Evolutionary conservation across 2,113 vertebrate species (phyloP).

Genomic region (Phrynocephalus versicolor): DNA sequence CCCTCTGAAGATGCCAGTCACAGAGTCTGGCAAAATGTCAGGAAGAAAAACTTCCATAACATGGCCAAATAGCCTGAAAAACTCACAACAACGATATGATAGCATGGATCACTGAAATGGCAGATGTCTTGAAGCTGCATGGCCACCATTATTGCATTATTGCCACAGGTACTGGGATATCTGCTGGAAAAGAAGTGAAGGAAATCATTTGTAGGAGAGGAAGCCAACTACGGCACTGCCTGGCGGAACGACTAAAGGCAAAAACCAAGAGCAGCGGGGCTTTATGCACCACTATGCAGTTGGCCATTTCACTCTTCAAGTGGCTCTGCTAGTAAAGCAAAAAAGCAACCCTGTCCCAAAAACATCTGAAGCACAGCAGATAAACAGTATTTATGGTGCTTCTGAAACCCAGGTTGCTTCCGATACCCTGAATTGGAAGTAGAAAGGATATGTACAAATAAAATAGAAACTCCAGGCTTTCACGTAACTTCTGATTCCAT

Average conservation of each 20-base stretch:
- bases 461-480: neutral
- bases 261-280: neutral
- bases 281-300: neutral
- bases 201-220: too few relatives aligned
- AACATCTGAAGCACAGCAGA: neutral
- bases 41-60: too few relatives aligned
- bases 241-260: too few relatives aligned
- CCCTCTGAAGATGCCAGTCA: too few relatives aligned
- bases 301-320: neutral
- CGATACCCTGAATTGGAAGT: neutral
- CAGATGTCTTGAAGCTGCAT: neutral
- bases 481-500: neutral
- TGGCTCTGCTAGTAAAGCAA: neutral
- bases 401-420: too few relatives aligned
- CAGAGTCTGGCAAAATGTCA: too few relatives aligned
- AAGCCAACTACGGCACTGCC: too few relatives aligned
- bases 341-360: neutral
- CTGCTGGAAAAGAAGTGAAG: too few relatives aligned
- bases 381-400: neutral
- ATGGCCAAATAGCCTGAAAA: too few relatives aligned
- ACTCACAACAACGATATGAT: too few relatives aligned
- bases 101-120: neutral
- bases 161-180: neutral
- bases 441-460: too few relatives aligned
- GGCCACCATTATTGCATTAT: neutral